phyloP scores from a whole-genome alignment of 2,797 vertebrate species.

The Nyctibius grandis region DNA sequence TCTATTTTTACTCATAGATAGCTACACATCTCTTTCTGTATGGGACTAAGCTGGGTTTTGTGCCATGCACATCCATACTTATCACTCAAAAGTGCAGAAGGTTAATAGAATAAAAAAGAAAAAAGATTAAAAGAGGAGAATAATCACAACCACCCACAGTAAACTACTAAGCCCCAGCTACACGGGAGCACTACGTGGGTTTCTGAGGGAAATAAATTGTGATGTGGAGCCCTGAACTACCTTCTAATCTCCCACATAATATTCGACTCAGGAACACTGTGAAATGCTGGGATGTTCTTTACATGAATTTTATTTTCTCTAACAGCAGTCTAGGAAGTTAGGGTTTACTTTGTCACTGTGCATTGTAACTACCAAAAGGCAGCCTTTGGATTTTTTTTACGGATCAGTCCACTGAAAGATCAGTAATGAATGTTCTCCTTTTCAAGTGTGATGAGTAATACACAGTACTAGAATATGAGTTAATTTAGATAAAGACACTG shows the following conservation, averaged over 20 bases:
- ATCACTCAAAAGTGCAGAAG: background rate
- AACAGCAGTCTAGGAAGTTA: background rate
- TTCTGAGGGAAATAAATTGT: background rate
- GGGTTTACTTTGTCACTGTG: background rate
- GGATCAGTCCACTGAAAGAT: background rate
- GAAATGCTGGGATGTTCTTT: background rate
- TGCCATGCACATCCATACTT: background rate
- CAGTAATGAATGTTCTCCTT: background rate
- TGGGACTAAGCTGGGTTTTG: background rate
- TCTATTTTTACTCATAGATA: background rate
- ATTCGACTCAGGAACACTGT: background rate
- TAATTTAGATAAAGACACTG: background rate
- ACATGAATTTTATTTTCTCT: background rate
- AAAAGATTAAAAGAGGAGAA: background rate
- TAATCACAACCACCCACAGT: background rate
- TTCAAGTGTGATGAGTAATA: background rate
- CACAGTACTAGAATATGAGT: background rate
- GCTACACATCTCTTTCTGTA: background rate
- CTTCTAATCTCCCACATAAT: background rate
- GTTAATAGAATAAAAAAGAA: background rate
- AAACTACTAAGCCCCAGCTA: background rate
- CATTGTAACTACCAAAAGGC: background rate
- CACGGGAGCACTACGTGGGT: background rate
- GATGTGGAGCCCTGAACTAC: background rate
- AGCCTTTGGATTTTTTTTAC: background rate